Base-by-base conservation (phyloP, 2,888 invertebrate species). In the Iphiclides podalirius region DNA sequence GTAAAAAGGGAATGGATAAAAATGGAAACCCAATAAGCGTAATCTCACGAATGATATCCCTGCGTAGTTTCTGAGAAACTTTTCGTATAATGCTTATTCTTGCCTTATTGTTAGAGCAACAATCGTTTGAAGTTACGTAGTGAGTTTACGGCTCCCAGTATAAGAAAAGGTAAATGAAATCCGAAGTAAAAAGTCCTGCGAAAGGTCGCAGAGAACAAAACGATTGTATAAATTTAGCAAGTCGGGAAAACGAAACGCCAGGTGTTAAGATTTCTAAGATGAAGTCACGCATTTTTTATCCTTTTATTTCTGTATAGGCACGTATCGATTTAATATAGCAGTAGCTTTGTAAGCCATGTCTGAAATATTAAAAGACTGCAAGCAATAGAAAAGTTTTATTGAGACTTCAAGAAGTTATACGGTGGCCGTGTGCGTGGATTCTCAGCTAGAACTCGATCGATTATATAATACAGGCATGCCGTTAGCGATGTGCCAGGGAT, bases 401-500 rank as follows among this genome's bases (percentile, higher is more conserved):
- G 46, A 26, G 23, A 47, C 26, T 40, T 44, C 20, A 44, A 45
- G 43, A 54, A 52, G 53, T 44, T 53, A 52, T 55, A 60, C 56
- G 60, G 59, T 60, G 54, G 51, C 52, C 57, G 63, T 58, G 62
- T 57, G 58, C 59, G 59, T 60, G 61, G 55, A 61, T 60, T 58
- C 57, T 47, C 51, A 53, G 59, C 55, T 40, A 47, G 45, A 52
- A 48, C 37, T 45, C 41, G 41, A 41, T 42, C 47, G 52, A 75
- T 78, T 82, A 79, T 76, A 77, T 79, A 68, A 68, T 66, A 62
- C 72, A 75, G 66, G 70, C 85, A 85, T 86, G 86, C 75, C 76
- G 68, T 67, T 68, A 68, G 72, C 70, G 67, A 71, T 67, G 75
- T 81, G 84, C 84, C 85, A 85, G 82, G 85, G 86, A 83, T 86